Evolutionary conservation across 1,140 invertebrate genomes (phyloP).

Genomic region (Drosophila lacteicornis): DNA sequence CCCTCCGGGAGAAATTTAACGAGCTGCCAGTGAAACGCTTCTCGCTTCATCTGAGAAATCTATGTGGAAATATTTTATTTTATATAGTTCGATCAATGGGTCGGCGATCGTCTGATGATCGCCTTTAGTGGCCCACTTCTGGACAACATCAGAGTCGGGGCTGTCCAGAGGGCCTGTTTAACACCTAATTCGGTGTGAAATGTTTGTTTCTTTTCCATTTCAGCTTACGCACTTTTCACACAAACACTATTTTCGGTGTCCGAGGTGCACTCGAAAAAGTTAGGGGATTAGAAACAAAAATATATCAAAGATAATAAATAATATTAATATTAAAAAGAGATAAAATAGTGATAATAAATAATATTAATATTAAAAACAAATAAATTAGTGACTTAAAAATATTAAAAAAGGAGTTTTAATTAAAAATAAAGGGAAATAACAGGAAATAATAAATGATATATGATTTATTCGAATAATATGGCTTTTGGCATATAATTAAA

Average conservation of each 20-base stretch:
- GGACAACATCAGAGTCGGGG: conserved; percentile 56
- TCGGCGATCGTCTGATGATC: conserved; percentile 21
- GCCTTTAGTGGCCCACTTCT: conserved; percentile 42
- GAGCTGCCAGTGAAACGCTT: conserved; percentile 61
- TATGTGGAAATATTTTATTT: conserved; percentile 81
- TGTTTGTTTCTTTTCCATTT: conserved; percentile 70
- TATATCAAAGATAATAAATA: too few relatives aligned
- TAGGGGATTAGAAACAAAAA: too few relatives aligned
- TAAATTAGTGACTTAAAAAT: too few relatives aligned
- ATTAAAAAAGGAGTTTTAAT: too few relatives aligned
- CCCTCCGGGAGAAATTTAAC: conserved; percentile 40
- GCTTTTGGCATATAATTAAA: too few relatives aligned
- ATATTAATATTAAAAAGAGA: too few relatives aligned
- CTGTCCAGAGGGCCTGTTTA: conserved; percentile 60
- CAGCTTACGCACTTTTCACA: conserved; percentile 73
- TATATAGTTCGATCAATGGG: conserved; percentile 72
- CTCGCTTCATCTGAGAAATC: conserved; percentile 58
- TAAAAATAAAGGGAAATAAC: too few relatives aligned
- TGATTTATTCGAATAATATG: too few relatives aligned
- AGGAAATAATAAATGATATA: too few relatives aligned
- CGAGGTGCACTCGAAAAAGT: conserved; percentile 1
- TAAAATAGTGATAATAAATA: too few relatives aligned
- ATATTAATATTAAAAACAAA: too few relatives aligned
- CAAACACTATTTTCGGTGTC: conserved; percentile 31
- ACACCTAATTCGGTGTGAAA: conserved; percentile 66